Evolutionary conservation across 37 sponge, comb jelly and placozoan genomes (phyloP).

Genomic region (Aplysina aerophoba): DNA sequence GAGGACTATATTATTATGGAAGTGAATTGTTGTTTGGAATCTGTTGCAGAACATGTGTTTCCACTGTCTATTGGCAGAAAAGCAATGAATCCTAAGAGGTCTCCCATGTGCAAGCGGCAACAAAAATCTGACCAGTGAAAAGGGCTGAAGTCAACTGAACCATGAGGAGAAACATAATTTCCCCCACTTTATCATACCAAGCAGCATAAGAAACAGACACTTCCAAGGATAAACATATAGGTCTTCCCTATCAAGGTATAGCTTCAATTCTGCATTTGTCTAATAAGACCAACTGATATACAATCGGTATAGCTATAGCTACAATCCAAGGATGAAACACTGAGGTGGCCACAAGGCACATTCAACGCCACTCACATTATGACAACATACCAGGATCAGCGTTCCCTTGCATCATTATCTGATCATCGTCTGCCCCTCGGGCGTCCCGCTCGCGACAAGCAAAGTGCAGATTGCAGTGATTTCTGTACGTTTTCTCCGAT

Average conservation of each 20-base stretch:
- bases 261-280: not conserved
- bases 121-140: too few species aligned
- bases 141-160: too few species aligned
- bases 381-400: conserved; percentile 6
- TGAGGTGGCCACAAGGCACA: conserved; percentile 11
- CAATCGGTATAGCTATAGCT: conserved; percentile 5
- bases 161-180: too few species aligned
- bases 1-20: too few species aligned
- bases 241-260: conserved; percentile 6
- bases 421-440: not conserved
- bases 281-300: not conserved
- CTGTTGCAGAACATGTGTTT: too few species aligned
- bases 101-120: too few species aligned
- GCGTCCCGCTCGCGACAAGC: not conserved
- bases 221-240: not conserved
- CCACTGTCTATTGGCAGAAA: too few species aligned
- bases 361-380: conserved; percentile 12
- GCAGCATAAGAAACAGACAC: not conserved
- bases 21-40: too few species aligned
- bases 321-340: conserved; percentile 1
- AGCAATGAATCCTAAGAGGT: too few species aligned
- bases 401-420: not conserved
- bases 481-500: conserved; percentile 17
- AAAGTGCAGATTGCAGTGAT: conserved; percentile 10
- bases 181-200: too few species aligned